Evolutionary conservation across 1,140 invertebrate genomes (phyloP), one percentile per base, ranked within the genome.

Genomic region (Subanguina moxae): DNA sequence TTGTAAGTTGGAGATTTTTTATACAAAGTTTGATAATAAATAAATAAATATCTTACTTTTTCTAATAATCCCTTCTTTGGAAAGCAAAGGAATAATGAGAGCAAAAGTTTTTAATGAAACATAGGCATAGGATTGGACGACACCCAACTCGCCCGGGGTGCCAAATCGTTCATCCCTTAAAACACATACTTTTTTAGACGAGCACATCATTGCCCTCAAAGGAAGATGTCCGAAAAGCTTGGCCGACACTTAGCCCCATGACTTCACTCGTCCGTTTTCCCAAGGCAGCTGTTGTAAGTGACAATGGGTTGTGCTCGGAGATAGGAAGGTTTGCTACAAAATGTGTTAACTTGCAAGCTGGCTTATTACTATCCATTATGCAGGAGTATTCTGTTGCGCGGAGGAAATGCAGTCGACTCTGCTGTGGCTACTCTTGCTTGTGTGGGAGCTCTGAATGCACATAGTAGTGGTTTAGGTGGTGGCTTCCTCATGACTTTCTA

Each of bases 371-470:
- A 21, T 52, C 3, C 17, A 52, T 21, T 52, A 15, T 19, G 23
- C 48, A 91, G 90, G 74, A 83, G 88, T n/a, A 88, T 93, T 1
- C 82, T 94, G 1, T 74, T 87, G n/a, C 84, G 85, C 63, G 90
- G 90, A 82, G 92, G 92, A 0, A 90, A 89, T 71, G 91, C 90
- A 0, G 89, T 93, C 19, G 92, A 95, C 83, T 90, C 91, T 1
- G 88, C 90, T 0, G 88, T 95, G 30, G 89, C 90, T 0, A 84
- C 89, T 0, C 84, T 91, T 76, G 88, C 94, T 64, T 94, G 92
- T 85, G 89, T 90, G 75, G 90, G 91, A 0, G 86, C 93, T 0
- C 84, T 90, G 3, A 90, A 91, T 77, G 85, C 89, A 71, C 90
- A 93, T 73, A 90, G 89, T 80, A 89, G 90, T 86, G 92, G 92